Conservation (phyloP, 2,888 invertebrate genomes). For the Seladonia tumulorum region DNA sequence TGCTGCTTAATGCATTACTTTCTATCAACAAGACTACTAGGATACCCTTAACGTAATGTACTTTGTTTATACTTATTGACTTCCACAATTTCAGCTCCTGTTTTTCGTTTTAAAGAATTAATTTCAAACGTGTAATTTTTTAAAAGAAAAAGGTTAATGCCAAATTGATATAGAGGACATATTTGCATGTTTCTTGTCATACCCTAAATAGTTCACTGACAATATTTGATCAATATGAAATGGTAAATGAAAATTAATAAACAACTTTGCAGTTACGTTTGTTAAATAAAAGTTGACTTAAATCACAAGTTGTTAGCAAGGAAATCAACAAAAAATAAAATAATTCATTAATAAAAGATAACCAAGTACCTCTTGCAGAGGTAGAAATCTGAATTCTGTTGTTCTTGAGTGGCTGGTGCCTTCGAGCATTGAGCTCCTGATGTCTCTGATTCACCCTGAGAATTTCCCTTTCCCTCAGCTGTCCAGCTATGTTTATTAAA, state of each 20-base stretch:
- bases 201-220: background rate
- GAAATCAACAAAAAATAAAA: background rate
- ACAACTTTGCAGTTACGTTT: background rate
- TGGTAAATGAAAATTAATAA: background rate
- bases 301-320: constrained; percentile 13
- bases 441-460: constrained; percentile 85
- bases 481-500: constrained; percentile 5
- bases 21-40: no score
- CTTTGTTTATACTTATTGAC: background rate
- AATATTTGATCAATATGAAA: background rate
- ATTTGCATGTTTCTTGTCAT: background rate
- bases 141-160: background rate
- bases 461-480: constrained; percentile 86
- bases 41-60: background rate
- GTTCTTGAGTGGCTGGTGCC: constrained; percentile 66
- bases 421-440: constrained; percentile 78
- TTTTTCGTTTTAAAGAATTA: background rate
- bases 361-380: constrained; percentile 77
- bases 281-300: background rate
- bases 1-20: background rate
- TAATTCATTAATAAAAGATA: constrained; percentile 35
- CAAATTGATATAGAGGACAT: background rate
- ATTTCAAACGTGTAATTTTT: background rate
- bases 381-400: constrained; percentile 52
- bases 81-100: background rate